Percentiles rank a stretch among this genome's conserved stretches.
Evolutionary conservation across 1,140 invertebrate species (phyloP).

Genomic region (Alviniconcha marisindica): DNA sequence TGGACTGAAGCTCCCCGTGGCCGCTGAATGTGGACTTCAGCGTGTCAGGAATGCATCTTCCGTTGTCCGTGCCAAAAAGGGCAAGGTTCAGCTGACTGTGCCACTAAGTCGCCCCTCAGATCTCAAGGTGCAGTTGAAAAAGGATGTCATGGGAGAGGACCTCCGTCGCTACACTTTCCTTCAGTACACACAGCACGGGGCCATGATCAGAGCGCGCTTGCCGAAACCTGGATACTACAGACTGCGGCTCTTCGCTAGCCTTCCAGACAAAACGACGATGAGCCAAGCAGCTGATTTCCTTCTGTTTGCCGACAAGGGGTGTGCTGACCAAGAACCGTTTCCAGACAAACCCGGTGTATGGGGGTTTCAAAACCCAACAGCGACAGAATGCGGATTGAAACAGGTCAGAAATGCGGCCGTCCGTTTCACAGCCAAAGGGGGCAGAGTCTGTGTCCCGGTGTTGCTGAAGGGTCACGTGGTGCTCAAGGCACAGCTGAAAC

Average conservation of each 20-base stretch:
- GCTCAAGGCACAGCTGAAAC: not conserved
- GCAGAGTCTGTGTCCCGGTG: not conserved
- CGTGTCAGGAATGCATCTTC: not conserved
- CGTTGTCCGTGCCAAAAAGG: not conserved
- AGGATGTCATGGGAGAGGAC: not conserved
- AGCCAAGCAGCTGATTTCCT: not conserved
- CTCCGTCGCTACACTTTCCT: not conserved
- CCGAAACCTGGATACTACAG: not conserved
- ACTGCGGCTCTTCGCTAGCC: not conserved
- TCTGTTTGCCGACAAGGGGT: not conserved
- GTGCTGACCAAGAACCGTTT: not conserved
- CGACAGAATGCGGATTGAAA: not conserved
- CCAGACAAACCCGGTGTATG: not conserved
- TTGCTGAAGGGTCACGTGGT: not conserved
- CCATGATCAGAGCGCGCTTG: not conserved
- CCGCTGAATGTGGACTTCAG: not conserved
- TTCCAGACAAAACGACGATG: not conserved
- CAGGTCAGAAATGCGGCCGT: not conserved
- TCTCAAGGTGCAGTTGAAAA: not conserved
- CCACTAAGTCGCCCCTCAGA: not conserved
- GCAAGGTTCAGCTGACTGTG: not conserved
- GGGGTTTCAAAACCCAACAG: slow-evolving; percentile 1
- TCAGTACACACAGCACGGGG: not conserved
- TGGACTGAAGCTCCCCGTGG: slow-evolving; percentile 3
- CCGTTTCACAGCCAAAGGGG: not conserved